A percentile compares a stretch with the other conserved stretches of the same genome.
Evolutionary conservation across 2,113 vertebrate genomes (phyloP).

Genomic region (Siniperca knerii): DNA sequence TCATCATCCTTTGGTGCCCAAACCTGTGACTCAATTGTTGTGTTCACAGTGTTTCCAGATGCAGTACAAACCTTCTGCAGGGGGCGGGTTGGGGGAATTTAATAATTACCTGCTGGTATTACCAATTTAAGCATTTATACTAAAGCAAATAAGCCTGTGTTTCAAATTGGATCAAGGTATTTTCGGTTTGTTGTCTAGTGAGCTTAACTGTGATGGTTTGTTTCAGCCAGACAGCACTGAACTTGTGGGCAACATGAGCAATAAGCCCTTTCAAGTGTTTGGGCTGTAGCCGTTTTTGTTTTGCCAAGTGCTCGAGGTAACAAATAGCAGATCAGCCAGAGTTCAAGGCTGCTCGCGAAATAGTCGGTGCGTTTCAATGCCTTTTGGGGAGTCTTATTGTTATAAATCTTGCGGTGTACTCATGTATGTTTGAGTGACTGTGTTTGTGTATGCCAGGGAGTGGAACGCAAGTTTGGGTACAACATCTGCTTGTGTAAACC

Average conservation of each 20-base stretch:
- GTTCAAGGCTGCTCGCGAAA: slow-evolving; percentile 76
- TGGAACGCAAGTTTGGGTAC: slow-evolving; percentile 8
- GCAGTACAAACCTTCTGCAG: slow-evolving; percentile 59
- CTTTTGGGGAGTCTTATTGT: slow-evolving; percentile 71
- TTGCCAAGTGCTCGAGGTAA: slow-evolving; percentile 72
- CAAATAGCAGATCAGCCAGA: slow-evolving; percentile 79
- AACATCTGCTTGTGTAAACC: slow-evolving; percentile 56
- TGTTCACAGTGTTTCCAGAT: slow-evolving; percentile 59
- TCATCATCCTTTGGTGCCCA: slow-evolving; percentile 66
- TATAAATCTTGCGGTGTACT: slow-evolving; percentile 64
- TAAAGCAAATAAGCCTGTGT: slow-evolving; percentile 61
- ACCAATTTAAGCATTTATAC: slow-evolving; percentile 72
- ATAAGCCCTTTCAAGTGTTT: slow-evolving; percentile 73
- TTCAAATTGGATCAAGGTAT: slow-evolving; percentile 77
- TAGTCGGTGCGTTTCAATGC: slow-evolving; percentile 56
- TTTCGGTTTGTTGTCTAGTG: slow-evolving; percentile 56
- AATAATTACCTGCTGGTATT: slow-evolving; percentile 76
- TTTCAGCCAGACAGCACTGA: slow-evolving; percentile 57
- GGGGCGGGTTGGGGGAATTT: slow-evolving; percentile 44
- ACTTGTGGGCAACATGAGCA: slow-evolving; percentile 70
- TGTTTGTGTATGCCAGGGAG: slow-evolving; percentile 29
- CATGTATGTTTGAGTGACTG: slow-evolving; percentile 28
- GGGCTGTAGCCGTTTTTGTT: slow-evolving; percentile 70
- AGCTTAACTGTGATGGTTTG: slow-evolving; percentile 52
- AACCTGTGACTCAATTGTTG: slow-evolving; percentile 74